A percentile compares a stretch with the other conserved stretches of the same genome.
These are phyloP conservation scores for Andrena chrysosceles DNA, from an alignment of 2,888 invertebrate genomes.

Conservation along the genomic window DNA sequence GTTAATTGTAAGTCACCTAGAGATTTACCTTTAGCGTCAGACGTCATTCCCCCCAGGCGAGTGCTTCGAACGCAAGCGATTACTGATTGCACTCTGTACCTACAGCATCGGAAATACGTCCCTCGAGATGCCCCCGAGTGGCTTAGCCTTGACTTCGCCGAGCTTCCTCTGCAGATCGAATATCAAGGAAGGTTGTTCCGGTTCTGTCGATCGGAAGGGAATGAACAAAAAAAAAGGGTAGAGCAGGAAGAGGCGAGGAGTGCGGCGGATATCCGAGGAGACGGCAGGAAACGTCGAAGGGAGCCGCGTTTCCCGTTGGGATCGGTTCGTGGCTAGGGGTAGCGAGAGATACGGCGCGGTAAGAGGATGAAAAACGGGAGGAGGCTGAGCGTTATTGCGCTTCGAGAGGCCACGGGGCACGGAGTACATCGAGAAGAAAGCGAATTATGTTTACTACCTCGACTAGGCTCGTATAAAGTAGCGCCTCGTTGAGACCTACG, in stretches of 20 bases:
- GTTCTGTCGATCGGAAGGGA: not conserved
- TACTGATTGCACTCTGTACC: not conserved
- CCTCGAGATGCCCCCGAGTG: not conserved
- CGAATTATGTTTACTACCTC: slow-evolving; percentile 31
- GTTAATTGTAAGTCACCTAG: too few species aligned
- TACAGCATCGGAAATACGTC: not conserved
- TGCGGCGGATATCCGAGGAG: slow-evolving; percentile 36
- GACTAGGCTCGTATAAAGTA: slow-evolving; percentile 24
- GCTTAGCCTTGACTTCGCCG: not conserved
- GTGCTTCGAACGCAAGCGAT: not conserved
- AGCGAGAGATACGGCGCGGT: not conserved
- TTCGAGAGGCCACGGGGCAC: not conserved
- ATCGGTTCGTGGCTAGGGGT: not conserved
- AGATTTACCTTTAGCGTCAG: too few species aligned
- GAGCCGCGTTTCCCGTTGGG: slow-evolving; percentile 29
- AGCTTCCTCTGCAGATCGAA: slow-evolving; percentile 16
- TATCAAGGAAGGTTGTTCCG: slow-evolving; percentile 37
- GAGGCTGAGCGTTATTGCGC: slow-evolving; percentile 27
- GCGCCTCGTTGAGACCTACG: slow-evolving; percentile 23
- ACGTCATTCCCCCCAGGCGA: too few species aligned
- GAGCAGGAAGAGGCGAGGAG: not conserved
- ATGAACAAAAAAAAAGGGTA: not conserved
- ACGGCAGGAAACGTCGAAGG: slow-evolving; percentile 27
- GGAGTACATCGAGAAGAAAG: slow-evolving; percentile 12
- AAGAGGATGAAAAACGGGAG: slow-evolving; percentile 27